Conservation (phyloP, 2,797 vertebrate genomes). For the Rhabdophis nuchalis region DNA sequence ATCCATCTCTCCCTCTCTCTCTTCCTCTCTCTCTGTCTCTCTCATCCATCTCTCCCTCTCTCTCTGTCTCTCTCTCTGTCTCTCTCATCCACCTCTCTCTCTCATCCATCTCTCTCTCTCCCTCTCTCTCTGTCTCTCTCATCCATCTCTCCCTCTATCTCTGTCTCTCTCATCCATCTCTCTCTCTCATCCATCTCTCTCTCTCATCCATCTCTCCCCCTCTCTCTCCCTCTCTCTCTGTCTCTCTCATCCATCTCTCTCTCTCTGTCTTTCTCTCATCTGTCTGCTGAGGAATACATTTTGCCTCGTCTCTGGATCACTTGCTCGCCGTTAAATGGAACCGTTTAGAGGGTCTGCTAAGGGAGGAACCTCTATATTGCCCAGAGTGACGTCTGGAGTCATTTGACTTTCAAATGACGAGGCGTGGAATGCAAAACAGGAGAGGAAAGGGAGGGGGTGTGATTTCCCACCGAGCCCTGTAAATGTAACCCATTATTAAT, state of each 20-base stretch:
- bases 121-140: too few relatives aligned
- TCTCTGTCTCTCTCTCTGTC: too few relatives aligned
- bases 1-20: too few relatives aligned
- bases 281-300: slow-evolving; percentile 49
- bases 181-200: neutral
- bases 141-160: too few relatives aligned
- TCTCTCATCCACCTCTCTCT: too few relatives aligned
- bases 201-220: slow-evolving; percentile 20
- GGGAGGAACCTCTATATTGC: slow-evolving; percentile 42
- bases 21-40: too few relatives aligned
- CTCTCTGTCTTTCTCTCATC: slow-evolving; percentile 52
- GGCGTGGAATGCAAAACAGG: slow-evolving; percentile 38
- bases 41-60: too few relatives aligned
- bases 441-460: slow-evolving; percentile 27
- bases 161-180: too few relatives aligned
- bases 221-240: too few relatives aligned
- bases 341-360: slow-evolving; percentile 47
- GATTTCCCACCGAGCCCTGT: slow-evolving; percentile 38
- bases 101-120: too few relatives aligned
- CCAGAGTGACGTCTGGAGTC: slow-evolving; percentile 48
- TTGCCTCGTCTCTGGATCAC: slow-evolving; percentile 38
- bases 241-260: neutral
- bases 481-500: slow-evolving; percentile 59
- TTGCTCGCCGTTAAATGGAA: slow-evolving; percentile 44
- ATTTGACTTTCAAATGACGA: slow-evolving; percentile 55